Conservation (phyloP, 2,113 vertebrate genomes). For the Grammomys dolichurus region DNA sequence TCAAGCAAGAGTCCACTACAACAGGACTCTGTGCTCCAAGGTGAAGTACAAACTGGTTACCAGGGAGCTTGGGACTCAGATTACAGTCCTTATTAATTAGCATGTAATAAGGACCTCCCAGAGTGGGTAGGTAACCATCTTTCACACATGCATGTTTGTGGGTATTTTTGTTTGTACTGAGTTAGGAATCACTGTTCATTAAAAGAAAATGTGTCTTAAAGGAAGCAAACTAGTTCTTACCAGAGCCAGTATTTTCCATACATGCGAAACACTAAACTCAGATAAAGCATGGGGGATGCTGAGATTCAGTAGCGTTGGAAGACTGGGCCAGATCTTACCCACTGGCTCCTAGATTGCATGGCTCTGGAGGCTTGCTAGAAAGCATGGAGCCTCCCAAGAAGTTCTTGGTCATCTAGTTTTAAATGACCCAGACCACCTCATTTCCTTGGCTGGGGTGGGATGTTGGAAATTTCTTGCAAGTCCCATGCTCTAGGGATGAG, state of each 20-base stretch:
- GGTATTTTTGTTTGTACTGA: not conserved
- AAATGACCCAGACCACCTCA: not conserved
- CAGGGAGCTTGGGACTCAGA: not conserved
- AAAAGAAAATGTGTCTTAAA: not conserved
- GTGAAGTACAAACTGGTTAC: slow-evolving; percentile 80
- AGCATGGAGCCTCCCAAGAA: not conserved
- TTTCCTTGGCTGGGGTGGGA: not conserved
- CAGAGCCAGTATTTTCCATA: not conserved
- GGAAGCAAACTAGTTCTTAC: not conserved
- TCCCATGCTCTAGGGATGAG: not conserved
- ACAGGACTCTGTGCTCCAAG: slow-evolving; percentile 86
- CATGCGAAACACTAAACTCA: not conserved
- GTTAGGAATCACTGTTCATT: not conserved
- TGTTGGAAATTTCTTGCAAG: not conserved
- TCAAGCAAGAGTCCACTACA: slow-evolving; percentile 86
- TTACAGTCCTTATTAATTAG: not conserved
- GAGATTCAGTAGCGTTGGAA: not conserved
- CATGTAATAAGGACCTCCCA: not conserved
- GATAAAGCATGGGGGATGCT: too few species aligned
- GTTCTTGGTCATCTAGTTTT: not conserved
- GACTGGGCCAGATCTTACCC: not conserved
- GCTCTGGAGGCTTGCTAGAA: not conserved
- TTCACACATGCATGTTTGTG: not conserved
- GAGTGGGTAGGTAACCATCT: not conserved
- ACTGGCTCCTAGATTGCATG: fast-evolving